phyloP scores from a whole-genome alignment of 2,888 invertebrate genomes.

The Conops quadrifasciatus region DNA sequence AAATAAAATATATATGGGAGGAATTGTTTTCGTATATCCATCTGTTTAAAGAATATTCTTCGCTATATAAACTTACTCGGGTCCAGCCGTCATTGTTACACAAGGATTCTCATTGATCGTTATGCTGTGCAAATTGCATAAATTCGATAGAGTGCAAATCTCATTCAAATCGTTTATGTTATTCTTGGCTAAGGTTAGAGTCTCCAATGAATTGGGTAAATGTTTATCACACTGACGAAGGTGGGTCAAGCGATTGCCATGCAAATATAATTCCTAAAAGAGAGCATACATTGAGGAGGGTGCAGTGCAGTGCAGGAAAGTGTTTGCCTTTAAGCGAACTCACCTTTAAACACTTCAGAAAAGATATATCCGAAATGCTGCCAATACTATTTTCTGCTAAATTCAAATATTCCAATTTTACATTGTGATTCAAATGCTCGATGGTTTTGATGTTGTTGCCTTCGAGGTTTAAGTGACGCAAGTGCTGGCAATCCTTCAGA shows the following conservation, averaged over 20 bases:
- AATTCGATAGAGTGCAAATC: conserved; percentile 80
- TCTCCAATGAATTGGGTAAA: conserved; percentile 78
- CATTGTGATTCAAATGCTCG: conserved; percentile 85
- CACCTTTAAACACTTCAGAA: conserved; percentile 84
- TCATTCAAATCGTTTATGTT: conserved; percentile 86
- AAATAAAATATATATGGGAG: conserved; percentile 8
- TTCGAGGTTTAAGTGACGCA: conserved; percentile 83
- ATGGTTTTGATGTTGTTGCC: conserved; percentile 94
- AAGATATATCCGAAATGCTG: conserved; percentile 84
- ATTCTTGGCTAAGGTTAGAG: conserved; percentile 83
- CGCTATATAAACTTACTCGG: conserved; percentile 71
- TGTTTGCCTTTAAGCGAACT: conserved; percentile 43
- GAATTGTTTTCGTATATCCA: not conserved
- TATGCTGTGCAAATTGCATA: conserved; percentile 80
- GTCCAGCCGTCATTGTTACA: conserved; percentile 78
- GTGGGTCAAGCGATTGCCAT: conserved; percentile 85
- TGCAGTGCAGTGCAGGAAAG: not conserved
- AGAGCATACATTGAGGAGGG: conserved; percentile 2
- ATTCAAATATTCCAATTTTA: conserved; percentile 83
- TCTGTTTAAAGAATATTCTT: not conserved
- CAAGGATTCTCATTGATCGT: conserved; percentile 90
- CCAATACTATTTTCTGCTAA: conserved; percentile 89
- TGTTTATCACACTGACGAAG: conserved; percentile 84
- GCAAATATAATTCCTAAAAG: conserved; percentile 80
- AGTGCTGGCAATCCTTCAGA: conserved; percentile 80